Evolutionary conservation across 1,140 invertebrate genomes (phyloP).

Genomic region (Eciton burchellii): DNA sequence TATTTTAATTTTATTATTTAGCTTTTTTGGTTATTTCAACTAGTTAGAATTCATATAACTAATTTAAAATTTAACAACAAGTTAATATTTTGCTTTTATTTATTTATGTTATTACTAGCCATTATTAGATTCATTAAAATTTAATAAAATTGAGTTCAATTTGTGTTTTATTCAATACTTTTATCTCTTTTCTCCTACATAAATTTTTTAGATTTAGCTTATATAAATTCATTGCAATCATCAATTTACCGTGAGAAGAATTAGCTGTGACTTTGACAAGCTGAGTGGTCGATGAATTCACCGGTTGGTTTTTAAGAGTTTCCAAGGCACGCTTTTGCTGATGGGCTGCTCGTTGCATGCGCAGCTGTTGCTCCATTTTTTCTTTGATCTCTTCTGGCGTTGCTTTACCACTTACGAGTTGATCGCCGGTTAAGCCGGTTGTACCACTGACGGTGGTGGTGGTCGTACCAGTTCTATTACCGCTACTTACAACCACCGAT

Average conservation of each 20-base stretch:
- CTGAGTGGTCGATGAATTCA: conserved; percentile 80
- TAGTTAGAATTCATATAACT: too few species aligned
- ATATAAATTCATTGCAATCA: neutral
- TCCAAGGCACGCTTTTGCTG: conserved; percentile 93
- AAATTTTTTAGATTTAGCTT: neutral
- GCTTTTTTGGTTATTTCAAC: too few species aligned
- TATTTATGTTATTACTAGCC: too few species aligned
- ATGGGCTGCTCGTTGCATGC: conserved; percentile 93
- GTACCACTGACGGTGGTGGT: conserved; percentile 41
- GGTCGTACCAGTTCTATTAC: conserved; percentile 65
- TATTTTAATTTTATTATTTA: neutral
- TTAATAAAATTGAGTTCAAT: too few species aligned
- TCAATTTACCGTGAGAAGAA: conserved; percentile 83
- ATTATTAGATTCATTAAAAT: too few species aligned
- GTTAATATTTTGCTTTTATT: neutral
- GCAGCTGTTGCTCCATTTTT: conserved; percentile 95
- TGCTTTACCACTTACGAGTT: conserved; percentile 86
- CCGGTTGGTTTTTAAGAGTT: conserved; percentile 84
- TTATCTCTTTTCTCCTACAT: neutral
- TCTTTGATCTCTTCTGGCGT: conserved; percentile 94
- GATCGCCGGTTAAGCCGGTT: conserved; percentile 75
- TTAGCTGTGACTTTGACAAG: conserved; percentile 87
- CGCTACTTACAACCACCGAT: conserved; percentile 69
- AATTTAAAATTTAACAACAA: too few species aligned
- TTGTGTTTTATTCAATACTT: too few species aligned